phyloP scores from a whole-genome alignment of 1,140 invertebrate genomes.

The Popillia japonica region DNA sequence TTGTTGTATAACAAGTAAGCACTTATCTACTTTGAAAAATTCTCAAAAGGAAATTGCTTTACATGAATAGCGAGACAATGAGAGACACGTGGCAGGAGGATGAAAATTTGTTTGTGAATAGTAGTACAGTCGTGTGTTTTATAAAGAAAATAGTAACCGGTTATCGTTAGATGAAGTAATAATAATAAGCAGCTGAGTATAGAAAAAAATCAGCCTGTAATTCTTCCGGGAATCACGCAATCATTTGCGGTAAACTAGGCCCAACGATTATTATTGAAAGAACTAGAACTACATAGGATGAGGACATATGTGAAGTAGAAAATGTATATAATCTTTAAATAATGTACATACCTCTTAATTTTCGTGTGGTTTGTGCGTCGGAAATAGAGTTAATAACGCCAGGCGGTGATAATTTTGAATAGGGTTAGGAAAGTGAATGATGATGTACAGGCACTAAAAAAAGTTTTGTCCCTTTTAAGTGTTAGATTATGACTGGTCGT shows the following conservation, averaged over 20 bases:
- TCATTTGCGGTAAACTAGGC: not conserved
- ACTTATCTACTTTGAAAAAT: too few relatives aligned
- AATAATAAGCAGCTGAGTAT: not conserved
- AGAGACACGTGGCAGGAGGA: too few relatives aligned
- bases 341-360: not conserved
- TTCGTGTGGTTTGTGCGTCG: not conserved
- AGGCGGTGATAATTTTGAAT: not conserved
- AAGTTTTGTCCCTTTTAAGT: too few relatives aligned
- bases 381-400: not conserved
- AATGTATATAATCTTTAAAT: not conserved
- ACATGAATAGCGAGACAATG: too few relatives aligned
- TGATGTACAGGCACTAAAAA: too few relatives aligned
- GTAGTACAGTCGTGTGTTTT: not conserved
- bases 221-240: not conserved
- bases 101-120: too few relatives aligned
- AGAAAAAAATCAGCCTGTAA: not conserved
- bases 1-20: too few relatives aligned
- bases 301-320: not conserved
- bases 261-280: conserved; percentile 1
- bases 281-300: not conserved
- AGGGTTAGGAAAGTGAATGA: too few relatives aligned
- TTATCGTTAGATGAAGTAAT: not conserved
- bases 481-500: too few relatives aligned
- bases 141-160: not conserved
- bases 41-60: too few relatives aligned